A percentile compares a stretch with the other conserved stretches of the same genome.
These are phyloP conservation scores for Acrocephalus scirpaceus DNA, from an alignment of 2,797 vertebrate genomes.

Conservation along the genomic window DNA sequence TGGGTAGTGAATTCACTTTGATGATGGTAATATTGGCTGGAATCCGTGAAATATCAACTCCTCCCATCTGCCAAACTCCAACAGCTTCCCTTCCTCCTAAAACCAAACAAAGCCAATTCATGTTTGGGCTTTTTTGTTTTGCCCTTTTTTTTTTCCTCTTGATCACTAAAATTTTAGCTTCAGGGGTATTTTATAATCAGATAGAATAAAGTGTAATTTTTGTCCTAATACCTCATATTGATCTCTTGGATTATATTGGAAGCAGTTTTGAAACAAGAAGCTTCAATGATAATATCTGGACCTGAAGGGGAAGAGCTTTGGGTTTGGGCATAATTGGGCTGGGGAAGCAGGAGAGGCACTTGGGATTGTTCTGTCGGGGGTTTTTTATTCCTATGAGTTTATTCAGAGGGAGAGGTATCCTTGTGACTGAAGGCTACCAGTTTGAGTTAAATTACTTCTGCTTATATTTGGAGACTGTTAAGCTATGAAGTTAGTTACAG, in stretches of 20 bases:
- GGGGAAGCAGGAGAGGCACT: not conserved
- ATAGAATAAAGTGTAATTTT: not conserved
- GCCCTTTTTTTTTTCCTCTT: too few relatives aligned
- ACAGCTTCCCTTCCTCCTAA: not conserved
- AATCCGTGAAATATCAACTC: not conserved
- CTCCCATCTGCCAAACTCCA: not conserved
- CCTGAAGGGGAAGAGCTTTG: not conserved
- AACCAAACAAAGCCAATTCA: not conserved
- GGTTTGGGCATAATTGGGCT: not conserved
- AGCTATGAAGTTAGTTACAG: not conserved
- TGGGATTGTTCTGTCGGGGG: accelerated
- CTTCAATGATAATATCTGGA: not conserved
- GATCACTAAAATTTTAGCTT: not conserved
- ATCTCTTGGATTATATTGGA: not conserved
- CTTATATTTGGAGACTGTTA: not conserved
- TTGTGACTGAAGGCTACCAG: not conserved
- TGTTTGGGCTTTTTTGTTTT: not conserved
- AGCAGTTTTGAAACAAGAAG: not conserved
- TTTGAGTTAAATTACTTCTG: not conserved
- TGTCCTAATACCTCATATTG: not conserved
- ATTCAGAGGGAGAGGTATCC: not conserved
- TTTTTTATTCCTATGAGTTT: not conserved
- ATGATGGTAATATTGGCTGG: not conserved
- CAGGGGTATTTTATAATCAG: not conserved
- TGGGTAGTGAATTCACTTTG: not conserved